Evolutionary conservation across 2,888 invertebrate species (phyloP), one percentile per base, ranked within the genome.

Genomic region (Biston stratarius): DNA sequence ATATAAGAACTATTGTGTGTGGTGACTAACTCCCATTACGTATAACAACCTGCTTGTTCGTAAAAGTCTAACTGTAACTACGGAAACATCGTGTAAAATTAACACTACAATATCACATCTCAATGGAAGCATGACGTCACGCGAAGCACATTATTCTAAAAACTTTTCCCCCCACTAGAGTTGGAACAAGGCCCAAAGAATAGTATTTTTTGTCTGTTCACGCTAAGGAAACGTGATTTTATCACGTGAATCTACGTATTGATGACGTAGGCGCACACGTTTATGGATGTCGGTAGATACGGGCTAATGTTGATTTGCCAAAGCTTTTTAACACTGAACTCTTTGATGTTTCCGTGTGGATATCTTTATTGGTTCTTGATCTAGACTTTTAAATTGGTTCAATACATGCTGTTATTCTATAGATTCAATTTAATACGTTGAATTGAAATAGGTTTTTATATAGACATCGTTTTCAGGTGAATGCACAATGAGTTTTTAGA

Each of bases 71-170:
- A 38, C 38, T 38, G 9, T 9, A 38, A 10, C 38, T n/a, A 53
- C 38, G 12, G 53, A 40, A 53, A 24, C 40, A 12, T 53, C 11
- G 15, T 40, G 38, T 42, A 33, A 55, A 55, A 55, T 55, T 33
- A 44, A 55, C 33, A 8, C 51, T 34, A 44, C 55, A 33, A 0
- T 52, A 52, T 40, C 40, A 57, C 68, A 71, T 61, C 71, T 85
- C 79, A 86, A 86, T 86, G 83, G 76, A 77, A 65, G 60, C 56
- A 69, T 83, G 81, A 86, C 86, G 83, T 83, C 83, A 84, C 73
- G 72, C 74, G 69, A 7, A 44, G 36, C 55, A 70, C 61, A 82
- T 76, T 80, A 79, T 82, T 86, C 83, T 79, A 80, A 83, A 83
- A 82, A 80, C 70, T 74, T 79, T 75, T 76, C 64, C 69, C 52